A percentile compares a stretch with the other conserved stretches of the same genome.
phyloP scores from a whole-genome alignment of 2,888 invertebrate species.

The Nycteola revayana region DNA sequence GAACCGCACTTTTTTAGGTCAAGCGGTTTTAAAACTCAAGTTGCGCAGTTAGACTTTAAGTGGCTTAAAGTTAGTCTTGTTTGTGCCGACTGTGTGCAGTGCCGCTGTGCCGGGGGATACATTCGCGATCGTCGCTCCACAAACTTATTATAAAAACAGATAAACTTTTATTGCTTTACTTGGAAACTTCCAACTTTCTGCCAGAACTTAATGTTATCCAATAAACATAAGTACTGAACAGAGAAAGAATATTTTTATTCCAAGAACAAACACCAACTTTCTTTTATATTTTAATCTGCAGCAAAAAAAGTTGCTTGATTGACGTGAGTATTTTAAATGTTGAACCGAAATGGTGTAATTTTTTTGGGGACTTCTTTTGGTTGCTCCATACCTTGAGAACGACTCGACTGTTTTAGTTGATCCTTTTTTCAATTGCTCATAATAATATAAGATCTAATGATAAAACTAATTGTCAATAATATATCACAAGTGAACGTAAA shows the following conservation, averaged over 20 bases:
- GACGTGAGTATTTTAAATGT: too few species aligned
- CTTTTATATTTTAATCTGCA: too few species aligned
- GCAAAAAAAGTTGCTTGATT: too few species aligned
- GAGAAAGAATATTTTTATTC: neutral
- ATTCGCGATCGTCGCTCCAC: slow-evolving; percentile 18
- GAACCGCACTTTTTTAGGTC: slow-evolving; percentile 38
- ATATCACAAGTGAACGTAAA: too few species aligned
- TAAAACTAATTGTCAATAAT: too few species aligned
- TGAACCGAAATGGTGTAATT: too few species aligned
- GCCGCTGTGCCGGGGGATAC: slow-evolving; percentile 19
- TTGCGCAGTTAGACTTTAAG: slow-evolving; percentile 51
- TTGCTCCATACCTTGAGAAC: too few species aligned
- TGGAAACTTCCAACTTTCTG: slow-evolving; percentile 12
- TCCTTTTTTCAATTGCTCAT: too few species aligned
- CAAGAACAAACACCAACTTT: too few species aligned
- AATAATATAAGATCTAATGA: too few species aligned
- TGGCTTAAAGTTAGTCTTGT: slow-evolving; percentile 50
- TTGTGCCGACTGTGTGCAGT: slow-evolving; percentile 25
- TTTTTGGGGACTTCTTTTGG: too few species aligned
- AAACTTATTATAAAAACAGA: slow-evolving; percentile 13
- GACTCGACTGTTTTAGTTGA: too few species aligned
- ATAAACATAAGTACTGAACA: slow-evolving; percentile 1
- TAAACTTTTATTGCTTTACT: slow-evolving; percentile 22
- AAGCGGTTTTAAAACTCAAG: slow-evolving; percentile 52
- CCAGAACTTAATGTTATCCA: neutral